phyloP scores from a whole-genome alignment of 1,140 invertebrate genomes.

The Drosophila chauvacae region DNA sequence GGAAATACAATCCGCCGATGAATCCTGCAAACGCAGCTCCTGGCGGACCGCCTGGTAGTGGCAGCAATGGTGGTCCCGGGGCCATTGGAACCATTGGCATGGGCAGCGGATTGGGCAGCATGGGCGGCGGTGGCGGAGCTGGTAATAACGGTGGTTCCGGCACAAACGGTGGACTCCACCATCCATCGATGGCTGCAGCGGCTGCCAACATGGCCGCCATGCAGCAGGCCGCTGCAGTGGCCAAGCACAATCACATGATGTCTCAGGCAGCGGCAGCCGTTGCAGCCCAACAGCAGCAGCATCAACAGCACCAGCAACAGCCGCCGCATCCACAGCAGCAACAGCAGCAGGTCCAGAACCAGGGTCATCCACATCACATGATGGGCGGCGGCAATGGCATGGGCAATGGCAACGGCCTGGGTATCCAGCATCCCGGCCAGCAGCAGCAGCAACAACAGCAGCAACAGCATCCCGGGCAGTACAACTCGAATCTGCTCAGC shows the following conservation, averaged over 20 bases:
- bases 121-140: slow-evolving; percentile 55
- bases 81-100: slow-evolving; percentile 78
- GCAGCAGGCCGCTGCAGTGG: slow-evolving; percentile 80
- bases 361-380: slow-evolving; percentile 70
- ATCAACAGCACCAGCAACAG: slow-evolving; percentile 64
- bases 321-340: slow-evolving; percentile 68
- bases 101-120: slow-evolving; percentile 66
- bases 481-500: slow-evolving; percentile 78
- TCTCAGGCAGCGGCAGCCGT: slow-evolving; percentile 76
- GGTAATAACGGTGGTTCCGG: slow-evolving; percentile 53
- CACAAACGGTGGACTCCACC: slow-evolving; percentile 78
- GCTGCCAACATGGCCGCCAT: slow-evolving; percentile 77
- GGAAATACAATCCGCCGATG: slow-evolving; percentile 87
- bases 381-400: slow-evolving; percentile 72
- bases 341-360: slow-evolving; percentile 66
- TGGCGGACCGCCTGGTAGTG: slow-evolving; percentile 69
- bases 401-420: slow-evolving; percentile 67
- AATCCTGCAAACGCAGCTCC: slow-evolving; percentile 78
- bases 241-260: slow-evolving; percentile 83
- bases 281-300: slow-evolving; percentile 73
- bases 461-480: slow-evolving; percentile 74
- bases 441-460: slow-evolving; percentile 62
- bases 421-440: slow-evolving; percentile 60
- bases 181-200: slow-evolving; percentile 76
- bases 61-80: slow-evolving; percentile 72